A percentile compares a stretch with the other conserved stretches of the same genome.
Conservation (phyloP, 2,797 vertebrate species). For the Melanotaenia pygmaea region DNA sequence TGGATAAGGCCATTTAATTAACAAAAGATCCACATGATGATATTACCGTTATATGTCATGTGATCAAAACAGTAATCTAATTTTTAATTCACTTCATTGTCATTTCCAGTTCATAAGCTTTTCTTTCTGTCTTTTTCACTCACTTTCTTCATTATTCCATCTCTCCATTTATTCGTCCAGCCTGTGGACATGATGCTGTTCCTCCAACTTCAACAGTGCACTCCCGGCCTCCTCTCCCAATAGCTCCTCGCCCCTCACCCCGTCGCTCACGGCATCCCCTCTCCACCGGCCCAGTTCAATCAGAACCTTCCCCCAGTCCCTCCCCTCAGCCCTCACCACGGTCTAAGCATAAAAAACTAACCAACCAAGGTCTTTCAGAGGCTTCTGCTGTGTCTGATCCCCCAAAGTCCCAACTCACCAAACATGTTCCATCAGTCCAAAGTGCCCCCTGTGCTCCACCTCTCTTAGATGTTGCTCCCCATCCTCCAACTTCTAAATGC, state of each 20-base stretch:
- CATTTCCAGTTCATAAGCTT: slow-evolving; percentile 27
- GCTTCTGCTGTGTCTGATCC: slow-evolving; percentile 22
- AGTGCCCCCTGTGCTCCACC: slow-evolving; percentile 15
- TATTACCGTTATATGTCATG: neutral
- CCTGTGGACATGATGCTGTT: slow-evolving; percentile 53
- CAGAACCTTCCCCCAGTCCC: slow-evolving; percentile 56
- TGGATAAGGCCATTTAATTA: slow-evolving; percentile 26
- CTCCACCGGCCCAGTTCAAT: slow-evolving; percentile 47
- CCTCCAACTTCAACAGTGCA: slow-evolving; percentile 45
- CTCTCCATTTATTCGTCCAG: slow-evolving; percentile 55
- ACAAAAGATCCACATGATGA: slow-evolving; percentile 13
- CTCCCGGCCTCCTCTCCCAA: slow-evolving; percentile 75
- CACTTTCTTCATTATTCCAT: slow-evolving; percentile 18
- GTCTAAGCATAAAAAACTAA: slow-evolving; percentile 59
- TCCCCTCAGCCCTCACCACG: slow-evolving; percentile 76
- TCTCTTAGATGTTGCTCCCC: slow-evolving; percentile 23
- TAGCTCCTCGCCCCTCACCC: slow-evolving; percentile 66
- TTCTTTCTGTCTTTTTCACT: slow-evolving; percentile 36
- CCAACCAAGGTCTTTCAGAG: slow-evolving; percentile 16
- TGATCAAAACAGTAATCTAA: slow-evolving; percentile 5
- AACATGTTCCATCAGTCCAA: slow-evolving; percentile 13
- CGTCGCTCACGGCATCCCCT: slow-evolving; percentile 63
- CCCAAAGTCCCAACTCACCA: slow-evolving; percentile 19
- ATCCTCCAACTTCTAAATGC: slow-evolving; percentile 9
- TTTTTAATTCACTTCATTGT: slow-evolving; percentile 31